Conservation (phyloP, 2,797 vertebrate genomes). For the Scolopax bukidnonensis region DNA sequence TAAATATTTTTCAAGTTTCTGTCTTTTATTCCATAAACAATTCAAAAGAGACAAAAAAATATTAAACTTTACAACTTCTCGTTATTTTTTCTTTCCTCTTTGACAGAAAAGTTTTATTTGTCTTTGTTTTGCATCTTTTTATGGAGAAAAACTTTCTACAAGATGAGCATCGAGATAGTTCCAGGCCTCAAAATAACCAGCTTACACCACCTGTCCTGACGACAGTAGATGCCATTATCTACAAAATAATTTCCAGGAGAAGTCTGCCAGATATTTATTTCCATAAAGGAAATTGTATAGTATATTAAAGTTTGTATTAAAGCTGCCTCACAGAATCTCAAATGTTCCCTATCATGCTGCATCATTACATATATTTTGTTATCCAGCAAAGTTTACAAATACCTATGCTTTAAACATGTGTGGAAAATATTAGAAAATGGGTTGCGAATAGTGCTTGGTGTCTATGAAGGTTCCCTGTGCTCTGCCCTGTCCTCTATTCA, state of each 20-base stretch:
- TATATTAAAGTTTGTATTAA: background rate
- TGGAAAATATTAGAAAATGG: background rate
- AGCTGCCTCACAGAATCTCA: background rate
- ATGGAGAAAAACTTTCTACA: background rate
- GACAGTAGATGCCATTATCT: background rate
- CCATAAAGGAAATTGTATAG: background rate
- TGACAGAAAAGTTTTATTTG: background rate
- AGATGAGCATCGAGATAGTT: background rate
- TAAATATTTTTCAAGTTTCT: background rate
- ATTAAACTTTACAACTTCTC: background rate
- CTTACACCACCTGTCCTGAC: background rate
- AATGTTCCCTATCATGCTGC: background rate
- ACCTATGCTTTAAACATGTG: background rate
- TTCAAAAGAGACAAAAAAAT: background rate
- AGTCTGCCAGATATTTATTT: conserved; percentile 15
- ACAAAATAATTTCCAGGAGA: background rate
- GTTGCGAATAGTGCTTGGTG: background rate
- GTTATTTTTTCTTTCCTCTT: background rate
- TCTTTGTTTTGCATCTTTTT: background rate
- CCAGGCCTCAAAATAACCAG: background rate
- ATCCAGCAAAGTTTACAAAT: background rate
- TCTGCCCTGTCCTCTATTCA: background rate
- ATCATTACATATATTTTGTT: background rate
- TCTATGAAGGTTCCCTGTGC: background rate
- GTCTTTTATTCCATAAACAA: background rate